A percentile compares a stretch with the other conserved stretches of the same genome.
Evolutionary conservation across 2,113 vertebrate genomes (phyloP).

Genomic region (Mesembrinibis cayennensis): DNA sequence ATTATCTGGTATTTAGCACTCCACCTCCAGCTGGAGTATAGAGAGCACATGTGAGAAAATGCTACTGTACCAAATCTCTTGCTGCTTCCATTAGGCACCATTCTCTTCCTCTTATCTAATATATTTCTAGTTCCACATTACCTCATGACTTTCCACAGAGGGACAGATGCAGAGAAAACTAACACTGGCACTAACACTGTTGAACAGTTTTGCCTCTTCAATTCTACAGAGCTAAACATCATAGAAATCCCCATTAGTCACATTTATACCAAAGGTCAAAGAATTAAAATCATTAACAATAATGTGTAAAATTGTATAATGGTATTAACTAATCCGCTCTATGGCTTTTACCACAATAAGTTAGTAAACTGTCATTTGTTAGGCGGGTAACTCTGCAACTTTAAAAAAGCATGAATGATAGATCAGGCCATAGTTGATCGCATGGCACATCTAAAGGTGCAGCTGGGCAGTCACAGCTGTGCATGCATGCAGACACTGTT

Average conservation of each 20-base stretch:
- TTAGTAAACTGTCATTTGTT: not conserved
- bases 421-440: not conserved
- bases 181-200: not conserved
- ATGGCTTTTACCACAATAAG: not conserved
- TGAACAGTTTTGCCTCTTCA: not conserved
- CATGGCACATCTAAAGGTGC: not conserved
- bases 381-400: not conserved
- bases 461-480: not conserved
- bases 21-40: not conserved
- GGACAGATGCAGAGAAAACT: not conserved
- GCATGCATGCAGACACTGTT: rapidly evolving
- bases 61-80: not conserved
- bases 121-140: not conserved
- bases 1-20: not conserved
- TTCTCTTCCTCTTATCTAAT: not conserved
- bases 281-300: not conserved
- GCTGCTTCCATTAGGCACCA: not conserved
- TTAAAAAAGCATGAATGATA: rapidly evolving
- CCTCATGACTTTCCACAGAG: not conserved
- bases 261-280: not conserved
- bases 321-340: not conserved
- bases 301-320: not conserved
- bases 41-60: not conserved
- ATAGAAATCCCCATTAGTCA: not conserved
- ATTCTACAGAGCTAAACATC: not conserved